Conservation (phyloP, 2,797 vertebrate species). For the Fratercula arctica region DNA sequence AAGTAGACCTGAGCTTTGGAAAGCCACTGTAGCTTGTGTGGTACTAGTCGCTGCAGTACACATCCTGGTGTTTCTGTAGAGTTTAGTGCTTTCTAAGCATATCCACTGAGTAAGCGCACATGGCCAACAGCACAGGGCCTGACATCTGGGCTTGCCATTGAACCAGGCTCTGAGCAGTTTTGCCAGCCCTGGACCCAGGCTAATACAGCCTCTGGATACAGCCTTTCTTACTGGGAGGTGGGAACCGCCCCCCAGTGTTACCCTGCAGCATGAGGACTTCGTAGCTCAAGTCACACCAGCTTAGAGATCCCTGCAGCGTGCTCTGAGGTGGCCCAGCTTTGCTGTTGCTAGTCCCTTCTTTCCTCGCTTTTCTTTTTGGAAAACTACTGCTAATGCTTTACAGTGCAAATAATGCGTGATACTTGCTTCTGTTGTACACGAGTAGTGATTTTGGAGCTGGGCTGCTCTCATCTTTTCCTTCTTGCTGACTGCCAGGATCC, state of each 20-base stretch:
- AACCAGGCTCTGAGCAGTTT: background rate
- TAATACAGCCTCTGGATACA: background rate
- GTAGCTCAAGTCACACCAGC: background rate
- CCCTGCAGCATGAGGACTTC: fast-evolving
- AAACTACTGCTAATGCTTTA: background rate
- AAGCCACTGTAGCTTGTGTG: background rate
- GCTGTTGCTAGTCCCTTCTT: background rate
- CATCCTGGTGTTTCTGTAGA: background rate
- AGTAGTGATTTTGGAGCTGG: slow-evolving; percentile 4
- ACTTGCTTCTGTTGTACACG: background rate
- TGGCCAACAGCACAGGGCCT: fast-evolving
- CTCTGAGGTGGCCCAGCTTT: background rate
- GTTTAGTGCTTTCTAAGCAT: background rate
- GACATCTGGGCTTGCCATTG: background rate
- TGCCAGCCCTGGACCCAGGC: background rate
- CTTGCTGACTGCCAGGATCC: background rate
- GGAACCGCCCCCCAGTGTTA: background rate
- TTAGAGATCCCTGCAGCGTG: background rate
- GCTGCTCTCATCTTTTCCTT: background rate
- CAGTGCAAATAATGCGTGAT: background rate
- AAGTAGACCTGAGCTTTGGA: background rate
- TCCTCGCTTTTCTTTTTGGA: background rate
- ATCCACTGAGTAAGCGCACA: background rate
- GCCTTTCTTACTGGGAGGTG: background rate
- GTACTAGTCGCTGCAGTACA: background rate